Conservation (phyloP, 2,113 vertebrate genomes). For the Brienomyrus longianalis region DNA sequence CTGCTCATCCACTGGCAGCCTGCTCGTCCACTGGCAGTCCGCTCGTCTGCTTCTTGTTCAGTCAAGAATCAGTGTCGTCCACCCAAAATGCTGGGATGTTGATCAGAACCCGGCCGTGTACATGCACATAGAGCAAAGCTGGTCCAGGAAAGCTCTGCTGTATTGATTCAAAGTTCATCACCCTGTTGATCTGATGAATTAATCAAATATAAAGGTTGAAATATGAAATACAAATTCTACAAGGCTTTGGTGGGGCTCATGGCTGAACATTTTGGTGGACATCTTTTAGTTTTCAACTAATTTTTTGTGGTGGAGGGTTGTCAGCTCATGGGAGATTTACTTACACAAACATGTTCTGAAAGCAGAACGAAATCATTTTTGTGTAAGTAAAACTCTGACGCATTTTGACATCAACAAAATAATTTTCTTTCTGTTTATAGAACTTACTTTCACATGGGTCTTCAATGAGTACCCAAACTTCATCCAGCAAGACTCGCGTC, state of each 20-base stretch:
- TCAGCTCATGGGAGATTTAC: neutral
- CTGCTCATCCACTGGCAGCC: too few relatives aligned
- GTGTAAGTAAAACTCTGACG: neutral
- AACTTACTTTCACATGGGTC: conserved; percentile 88
- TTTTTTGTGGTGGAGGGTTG: neutral
- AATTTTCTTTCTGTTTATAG: conserved; percentile 52
- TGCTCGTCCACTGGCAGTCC: too few relatives aligned
- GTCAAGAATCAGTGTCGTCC: neutral
- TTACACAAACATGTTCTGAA: neutral
- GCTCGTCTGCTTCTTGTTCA: neutral
- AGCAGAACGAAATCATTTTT: neutral
- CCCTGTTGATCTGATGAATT: neutral
- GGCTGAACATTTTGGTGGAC: neutral
- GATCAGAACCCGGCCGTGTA: neutral
- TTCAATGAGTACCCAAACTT: conserved; percentile 86
- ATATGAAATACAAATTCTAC: neutral
- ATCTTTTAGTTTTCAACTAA: neutral
- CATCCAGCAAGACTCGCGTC: conserved; percentile 79
- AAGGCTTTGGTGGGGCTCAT: neutral
- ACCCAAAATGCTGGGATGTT: neutral
- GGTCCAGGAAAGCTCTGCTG: too few relatives aligned
- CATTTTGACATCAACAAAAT: neutral
- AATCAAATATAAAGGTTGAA: neutral
- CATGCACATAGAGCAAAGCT: too few relatives aligned
- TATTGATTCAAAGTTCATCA: neutral